Evolutionary conservation across 2,888 invertebrate species (phyloP), one percentile per base, ranked within the genome.

Genomic region (Harpagoxenus sublaevis): DNA sequence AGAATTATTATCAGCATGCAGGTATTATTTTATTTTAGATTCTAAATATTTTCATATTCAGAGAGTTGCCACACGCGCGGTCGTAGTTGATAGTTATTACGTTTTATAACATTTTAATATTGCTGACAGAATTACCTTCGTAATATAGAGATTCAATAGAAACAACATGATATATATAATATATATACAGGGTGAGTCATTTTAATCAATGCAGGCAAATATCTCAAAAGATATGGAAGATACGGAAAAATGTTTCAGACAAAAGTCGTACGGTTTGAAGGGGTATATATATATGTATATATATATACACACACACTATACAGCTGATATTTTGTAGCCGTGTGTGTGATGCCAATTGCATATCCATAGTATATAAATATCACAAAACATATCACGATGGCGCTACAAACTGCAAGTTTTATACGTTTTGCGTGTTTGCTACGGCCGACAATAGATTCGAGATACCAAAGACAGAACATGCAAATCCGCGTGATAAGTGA

Each of bases 401-500:
- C 23, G 48, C 62, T 60, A 48, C 60, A 35, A 70, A 48, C 28
- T 60, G 31, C 28, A 48, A 18, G 39, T 62, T 79, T 79, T 48
- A 70, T 48, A 70, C 5, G 28, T 70, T 39, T 79, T 42, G 48
- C 79, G 48, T 70, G 70, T 48, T 1, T 8, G 48, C 12, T 70
- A 70, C 60, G 18, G 3, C 12, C 42, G 35, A 70, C 23, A 39
- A 57, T 70, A 71, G 71, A 71, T 79, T 62, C 28, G 39, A 70
- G 48, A 62, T 79, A 79, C 4, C n/a, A 39, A 28, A 39, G 18
- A 70, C 48, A 12, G 12, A 39, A 62, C 60, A 71, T 23, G 66
- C 71, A 8, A 79, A 60, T 70, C 70, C 42, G 28, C 42, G 4
- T 60, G 60, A 79, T 68, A 35, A 51, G 28, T 42, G 55, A 15